phyloP scores from a whole-genome alignment of 2,888 invertebrate genomes.

The Ephialtes manifestator region DNA sequence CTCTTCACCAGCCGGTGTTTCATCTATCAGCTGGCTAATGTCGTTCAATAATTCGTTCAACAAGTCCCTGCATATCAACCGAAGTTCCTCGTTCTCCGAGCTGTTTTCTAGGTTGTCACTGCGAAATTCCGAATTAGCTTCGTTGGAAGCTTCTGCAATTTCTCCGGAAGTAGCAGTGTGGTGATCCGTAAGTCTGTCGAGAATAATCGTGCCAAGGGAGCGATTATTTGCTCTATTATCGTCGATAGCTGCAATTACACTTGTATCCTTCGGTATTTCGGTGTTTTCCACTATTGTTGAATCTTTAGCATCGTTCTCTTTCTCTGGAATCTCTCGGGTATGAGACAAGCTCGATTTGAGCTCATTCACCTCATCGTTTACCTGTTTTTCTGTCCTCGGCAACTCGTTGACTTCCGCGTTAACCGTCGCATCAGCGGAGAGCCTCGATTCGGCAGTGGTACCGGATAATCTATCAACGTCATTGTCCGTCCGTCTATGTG shows the following conservation, averaged over 20 bases:
- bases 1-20: slow-evolving; percentile 42
- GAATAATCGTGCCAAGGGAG: slow-evolving; percentile 77
- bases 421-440: neutral
- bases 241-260: neutral
- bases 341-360: slow-evolving; percentile 32
- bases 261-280: slow-evolving; percentile 4
- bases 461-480: slow-evolving; percentile 21
- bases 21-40: slow-evolving; percentile 77
- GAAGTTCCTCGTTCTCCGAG: slow-evolving; percentile 72
- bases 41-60: slow-evolving; percentile 79
- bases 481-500: neutral
- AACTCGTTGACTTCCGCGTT: neutral
- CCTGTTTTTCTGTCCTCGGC: neutral
- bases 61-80: slow-evolving; percentile 79
- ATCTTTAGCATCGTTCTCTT: slow-evolving; percentile 36
- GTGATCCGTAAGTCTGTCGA: slow-evolving; percentile 78
- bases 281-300: neutral
- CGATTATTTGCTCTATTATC: slow-evolving; percentile 65
- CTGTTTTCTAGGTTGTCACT: neutral
- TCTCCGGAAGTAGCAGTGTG: slow-evolving; percentile 54
- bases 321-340: slow-evolving; percentile 3
- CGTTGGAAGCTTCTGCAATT: neutral
- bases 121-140: neutral
- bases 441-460: neutral
- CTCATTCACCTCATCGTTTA: slow-evolving; percentile 49